phyloP scores from a whole-genome alignment of 2,888 invertebrate genomes.

The Alentia gelatinosa region DNA sequence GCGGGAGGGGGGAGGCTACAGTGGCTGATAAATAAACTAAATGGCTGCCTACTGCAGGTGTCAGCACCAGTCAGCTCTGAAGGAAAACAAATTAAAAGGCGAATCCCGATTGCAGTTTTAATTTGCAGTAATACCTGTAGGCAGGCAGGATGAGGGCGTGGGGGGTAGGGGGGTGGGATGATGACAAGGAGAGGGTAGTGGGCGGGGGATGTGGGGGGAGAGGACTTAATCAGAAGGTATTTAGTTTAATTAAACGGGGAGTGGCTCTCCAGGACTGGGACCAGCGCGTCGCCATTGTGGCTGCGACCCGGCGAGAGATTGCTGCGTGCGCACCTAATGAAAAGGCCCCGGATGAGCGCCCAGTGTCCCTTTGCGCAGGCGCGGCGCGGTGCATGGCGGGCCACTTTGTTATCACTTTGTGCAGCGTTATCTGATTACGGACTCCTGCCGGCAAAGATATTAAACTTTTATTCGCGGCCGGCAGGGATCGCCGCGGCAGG shows the following conservation, averaged over 20 bases:
- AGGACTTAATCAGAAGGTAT: not conserved
- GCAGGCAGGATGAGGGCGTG: not conserved
- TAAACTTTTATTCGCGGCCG: constrained; percentile 20
- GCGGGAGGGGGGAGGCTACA: too few species aligned
- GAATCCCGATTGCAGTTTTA: not conserved
- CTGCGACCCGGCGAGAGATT: too few species aligned
- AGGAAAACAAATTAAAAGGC: not conserved
- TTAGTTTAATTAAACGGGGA: constrained; percentile 9
- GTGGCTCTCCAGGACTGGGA: not conserved
- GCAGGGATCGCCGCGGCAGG: not conserved
- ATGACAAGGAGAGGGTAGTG: not conserved
- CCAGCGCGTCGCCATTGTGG: not conserved
- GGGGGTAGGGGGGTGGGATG: not conserved
- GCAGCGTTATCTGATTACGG: not conserved
- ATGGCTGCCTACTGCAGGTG: too few species aligned
- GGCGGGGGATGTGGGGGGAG: not conserved
- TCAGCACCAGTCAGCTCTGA: not conserved
- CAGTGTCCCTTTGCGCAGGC: not conserved
- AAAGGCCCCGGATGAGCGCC: constrained; percentile 19
- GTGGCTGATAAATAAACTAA: too few species aligned
- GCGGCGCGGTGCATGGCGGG: not conserved
- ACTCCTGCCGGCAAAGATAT: constrained; percentile 14
- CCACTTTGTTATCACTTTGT: not conserved
- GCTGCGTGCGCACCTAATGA: not conserved
- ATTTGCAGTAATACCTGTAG: not conserved